Evolutionary conservation across 2,888 invertebrate species (phyloP), one percentile per base, ranked within the genome.

Genomic region (Notodonta ziczac): DNA sequence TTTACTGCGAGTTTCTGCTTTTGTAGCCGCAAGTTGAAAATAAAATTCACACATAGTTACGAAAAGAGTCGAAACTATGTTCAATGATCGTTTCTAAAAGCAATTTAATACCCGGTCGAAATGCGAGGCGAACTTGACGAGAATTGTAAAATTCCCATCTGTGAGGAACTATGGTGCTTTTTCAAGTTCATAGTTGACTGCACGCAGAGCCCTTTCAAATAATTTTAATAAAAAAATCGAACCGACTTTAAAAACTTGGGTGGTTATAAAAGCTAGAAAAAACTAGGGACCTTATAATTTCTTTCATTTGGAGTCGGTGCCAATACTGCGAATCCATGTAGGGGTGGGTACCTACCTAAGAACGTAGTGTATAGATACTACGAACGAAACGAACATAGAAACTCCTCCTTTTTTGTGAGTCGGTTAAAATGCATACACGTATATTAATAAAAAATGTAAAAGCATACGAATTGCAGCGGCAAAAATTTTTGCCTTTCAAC

Each of bases 141-240:
- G 74, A 76, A 81, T 77, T 80, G 80, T 82, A 78, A 83, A 86
- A 83, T 87, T 84, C 82, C 82, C 73, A 77, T 77, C 80, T 73
- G 76, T 75, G 74, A 77, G 76, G 81, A 80, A 82, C 83, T 83
- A 85, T 87, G 84, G 24, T 24, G 86, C 82, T 85, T 85, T 83
- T 85, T 80, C 81, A 77, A 83, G 86, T 86, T 86, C 83, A 87
- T 85, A 86, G 84, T 69, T 80, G 81, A 83, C 76, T 88, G 84
- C 74, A 67, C 77, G 73, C 67, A 69, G 72, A 86, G 79, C 69
- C 63, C 56, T 66, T 63, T 61, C 1, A 24, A 24, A 24, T 24
- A 24, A 24, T 24, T 24, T 24, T 24, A 24, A 24, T 24, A 24
- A 24, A 24, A 24, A 24, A 24, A 24, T 24, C 2, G 1, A 24